phyloP scores from a whole-genome alignment of 2,113 vertebrate genomes.

The Entosphenus tridentatus region DNA sequence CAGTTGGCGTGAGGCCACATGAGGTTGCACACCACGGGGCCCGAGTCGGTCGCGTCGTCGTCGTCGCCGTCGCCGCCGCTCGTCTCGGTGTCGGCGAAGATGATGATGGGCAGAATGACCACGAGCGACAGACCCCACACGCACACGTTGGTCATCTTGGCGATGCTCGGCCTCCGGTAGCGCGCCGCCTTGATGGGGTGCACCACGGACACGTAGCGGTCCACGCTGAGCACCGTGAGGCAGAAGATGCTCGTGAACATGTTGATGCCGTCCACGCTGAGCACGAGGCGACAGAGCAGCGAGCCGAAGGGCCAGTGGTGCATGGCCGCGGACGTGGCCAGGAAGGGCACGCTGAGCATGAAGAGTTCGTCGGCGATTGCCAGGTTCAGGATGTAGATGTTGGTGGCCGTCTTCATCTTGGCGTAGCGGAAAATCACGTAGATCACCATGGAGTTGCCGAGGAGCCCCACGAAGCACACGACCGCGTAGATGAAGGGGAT shows the following conservation, averaged over 20 bases:
- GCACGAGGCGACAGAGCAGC: conserved; percentile 49
- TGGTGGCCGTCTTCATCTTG: conserved; percentile 72
- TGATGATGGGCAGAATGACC: conserved; percentile 54
- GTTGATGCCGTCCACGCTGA: conserved; percentile 70
- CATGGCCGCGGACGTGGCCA: conserved; percentile 53
- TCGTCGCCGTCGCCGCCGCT: conserved; percentile 39
- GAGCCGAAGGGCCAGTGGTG: conserved; percentile 69
- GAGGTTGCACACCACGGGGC: conserved; percentile 47
- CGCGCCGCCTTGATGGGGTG: conserved; percentile 62
- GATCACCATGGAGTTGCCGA: conserved; percentile 67
- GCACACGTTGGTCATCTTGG: conserved; percentile 51
- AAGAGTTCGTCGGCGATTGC: conserved; percentile 59
- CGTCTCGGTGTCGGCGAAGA: conserved; percentile 45
- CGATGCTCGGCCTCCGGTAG: conserved; percentile 52
- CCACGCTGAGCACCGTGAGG: conserved; percentile 55
- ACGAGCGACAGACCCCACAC: conserved; percentile 56
- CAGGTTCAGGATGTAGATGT: conserved; percentile 67
- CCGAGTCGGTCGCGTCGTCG: conserved; percentile 15
- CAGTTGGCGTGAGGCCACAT: conserved; percentile 59
- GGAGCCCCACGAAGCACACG: conserved; percentile 57
- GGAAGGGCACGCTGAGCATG: conserved; percentile 62
- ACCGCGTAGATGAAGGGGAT: conserved; percentile 69
- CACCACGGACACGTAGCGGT: conserved; percentile 60
- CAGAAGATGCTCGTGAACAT: conserved; percentile 82
- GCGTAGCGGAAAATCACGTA: conserved; percentile 68